Conservation (phyloP, 2,797 vertebrate genomes). For the Aldrovandia affinis region DNA sequence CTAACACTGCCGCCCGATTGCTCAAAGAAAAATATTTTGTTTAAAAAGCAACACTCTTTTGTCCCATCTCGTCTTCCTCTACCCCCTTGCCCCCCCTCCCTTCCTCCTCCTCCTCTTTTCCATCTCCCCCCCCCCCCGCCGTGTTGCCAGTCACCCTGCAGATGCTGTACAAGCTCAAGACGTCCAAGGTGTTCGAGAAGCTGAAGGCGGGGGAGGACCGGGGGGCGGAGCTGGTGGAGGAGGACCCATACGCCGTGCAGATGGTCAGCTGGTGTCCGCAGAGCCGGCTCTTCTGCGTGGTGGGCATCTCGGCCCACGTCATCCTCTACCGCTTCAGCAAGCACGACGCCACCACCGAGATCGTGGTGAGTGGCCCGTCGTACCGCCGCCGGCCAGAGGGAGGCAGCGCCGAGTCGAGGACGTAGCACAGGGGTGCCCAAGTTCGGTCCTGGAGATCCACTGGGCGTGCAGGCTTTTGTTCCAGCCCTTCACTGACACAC, state of each 20-base stretch:
- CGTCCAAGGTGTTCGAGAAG: slow-evolving; percentile 96
- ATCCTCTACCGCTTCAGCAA: slow-evolving; percentile 95
- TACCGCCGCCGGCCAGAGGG: neutral
- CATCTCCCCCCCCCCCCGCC: neutral
- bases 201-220: slow-evolving; percentile 83
- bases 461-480: too few species aligned
- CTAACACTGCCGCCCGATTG: too few species aligned
- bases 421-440: too few species aligned
- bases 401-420: neutral
- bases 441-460: too few species aligned
- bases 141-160: slow-evolving; percentile 86
- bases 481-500: too few species aligned
- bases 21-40: too few species aligned
- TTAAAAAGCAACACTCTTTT: neutral
- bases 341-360: slow-evolving; percentile 89
- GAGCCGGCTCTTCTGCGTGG: slow-evolving; percentile 93
- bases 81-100: neutral
- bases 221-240: slow-evolving; percentile 85
- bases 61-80: neutral
- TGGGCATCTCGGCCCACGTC: slow-evolving; percentile 92
- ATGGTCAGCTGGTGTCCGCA: slow-evolving; percentile 98
- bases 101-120: too few species aligned
- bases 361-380: slow-evolving; percentile 81
- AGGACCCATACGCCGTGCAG: slow-evolving; percentile 94
- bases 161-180: slow-evolving; percentile 98